phyloP scores from a whole-genome alignment of 2,888 invertebrate species.

The Lasioglossum pauxillum region DNA sequence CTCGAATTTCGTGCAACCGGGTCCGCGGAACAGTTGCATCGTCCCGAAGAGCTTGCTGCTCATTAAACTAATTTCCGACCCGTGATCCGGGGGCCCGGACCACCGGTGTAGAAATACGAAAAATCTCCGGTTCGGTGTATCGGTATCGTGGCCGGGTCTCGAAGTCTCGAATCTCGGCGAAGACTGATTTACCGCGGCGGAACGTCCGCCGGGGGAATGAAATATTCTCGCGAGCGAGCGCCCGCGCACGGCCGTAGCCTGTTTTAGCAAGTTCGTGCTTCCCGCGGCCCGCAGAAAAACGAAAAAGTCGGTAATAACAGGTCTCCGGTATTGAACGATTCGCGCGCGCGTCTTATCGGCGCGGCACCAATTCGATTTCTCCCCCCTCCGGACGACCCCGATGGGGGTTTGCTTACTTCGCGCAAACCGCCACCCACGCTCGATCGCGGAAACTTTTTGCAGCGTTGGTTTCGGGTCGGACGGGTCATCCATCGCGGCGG shows the following conservation, averaged over 20 bases:
- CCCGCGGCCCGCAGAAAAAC: slow-evolving; percentile 31
- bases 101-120: slow-evolving; percentile 31
- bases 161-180: slow-evolving; percentile 43
- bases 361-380: slow-evolving; percentile 56
- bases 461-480: slow-evolving; percentile 64
- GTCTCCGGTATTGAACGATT: slow-evolving; percentile 61
- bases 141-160: slow-evolving; percentile 44
- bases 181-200: slow-evolving; percentile 58
- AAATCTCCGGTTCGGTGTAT: slow-evolving; percentile 17
- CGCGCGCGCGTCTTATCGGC: slow-evolving; percentile 60
- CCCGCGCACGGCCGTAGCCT: slow-evolving; percentile 38
- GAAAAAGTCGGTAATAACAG: slow-evolving; percentile 56
- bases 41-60: neutral
- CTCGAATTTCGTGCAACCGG: slow-evolving; percentile 8
- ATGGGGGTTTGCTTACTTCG: slow-evolving; percentile 61
- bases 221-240: slow-evolving; percentile 41
- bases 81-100: neutral
- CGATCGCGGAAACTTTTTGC: slow-evolving; percentile 63
- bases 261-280: slow-evolving; percentile 56
- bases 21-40: neutral
- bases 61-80: slow-evolving; percentile 18
- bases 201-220: slow-evolving; percentile 52
- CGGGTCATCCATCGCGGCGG: slow-evolving; percentile 73
- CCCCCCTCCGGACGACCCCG: neutral
- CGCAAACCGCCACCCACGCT: slow-evolving; percentile 51